Evolutionary conservation across 2,888 invertebrate species (phyloP).

Genomic region (Protophormia terraenovae): DNA sequence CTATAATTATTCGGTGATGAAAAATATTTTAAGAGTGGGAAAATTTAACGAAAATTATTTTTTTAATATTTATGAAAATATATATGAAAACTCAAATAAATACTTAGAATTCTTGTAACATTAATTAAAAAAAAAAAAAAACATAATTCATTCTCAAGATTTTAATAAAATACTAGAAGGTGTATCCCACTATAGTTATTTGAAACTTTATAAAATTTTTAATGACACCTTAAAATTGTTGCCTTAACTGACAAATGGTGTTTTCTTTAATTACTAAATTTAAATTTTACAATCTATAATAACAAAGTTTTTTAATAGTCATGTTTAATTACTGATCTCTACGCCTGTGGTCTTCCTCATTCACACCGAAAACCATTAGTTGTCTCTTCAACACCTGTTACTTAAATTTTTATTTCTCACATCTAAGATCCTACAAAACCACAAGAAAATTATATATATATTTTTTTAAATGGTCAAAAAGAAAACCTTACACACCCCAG

Average conservation of each 20-base stretch:
- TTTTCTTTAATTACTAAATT: conserved; percentile 15
- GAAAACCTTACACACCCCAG: conserved; percentile 25
- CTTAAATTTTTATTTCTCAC: conserved; percentile 5
- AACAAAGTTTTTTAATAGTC: neutral
- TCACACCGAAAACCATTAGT: neutral
- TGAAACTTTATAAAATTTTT: neutral
- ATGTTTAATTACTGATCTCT: conserved; percentile 16
- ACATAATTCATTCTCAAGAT: neutral
- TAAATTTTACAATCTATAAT: neutral
- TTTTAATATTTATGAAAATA: no score
- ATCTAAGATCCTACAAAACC: neutral
- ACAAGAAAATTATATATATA: conserved; percentile 21
- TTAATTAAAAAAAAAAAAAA: no score
- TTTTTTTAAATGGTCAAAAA: neutral
- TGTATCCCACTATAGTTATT: neutral
- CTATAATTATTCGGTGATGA: no score
- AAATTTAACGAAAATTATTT: no score
- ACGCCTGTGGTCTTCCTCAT: conserved; percentile 40
- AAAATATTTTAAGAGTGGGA: no score
- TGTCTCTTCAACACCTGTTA: conserved; percentile 50
- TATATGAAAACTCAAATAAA: no score
- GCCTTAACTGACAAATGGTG: neutral
- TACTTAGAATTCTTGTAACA: no score
- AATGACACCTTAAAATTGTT: neutral
- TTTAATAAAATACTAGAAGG: neutral